Evolutionary conservation across 2,113 vertebrate species (phyloP).

Genomic region (Pseudolaguvia tuberculata): DNA sequence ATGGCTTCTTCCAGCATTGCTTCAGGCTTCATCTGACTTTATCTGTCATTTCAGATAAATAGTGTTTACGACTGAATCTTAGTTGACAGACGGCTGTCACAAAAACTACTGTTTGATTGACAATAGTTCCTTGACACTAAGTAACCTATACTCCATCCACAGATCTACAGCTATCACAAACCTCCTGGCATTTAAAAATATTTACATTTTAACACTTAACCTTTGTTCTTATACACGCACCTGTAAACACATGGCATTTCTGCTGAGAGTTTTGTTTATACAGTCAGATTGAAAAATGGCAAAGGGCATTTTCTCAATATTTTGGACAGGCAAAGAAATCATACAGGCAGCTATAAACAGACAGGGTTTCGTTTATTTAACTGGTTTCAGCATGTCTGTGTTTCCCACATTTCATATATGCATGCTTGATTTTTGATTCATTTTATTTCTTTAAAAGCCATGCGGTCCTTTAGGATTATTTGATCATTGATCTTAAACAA

Average conservation of each 20-base stretch:
- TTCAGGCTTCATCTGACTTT: slow-evolving; percentile 16
- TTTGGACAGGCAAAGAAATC: slow-evolving; percentile 21
- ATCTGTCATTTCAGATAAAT: slow-evolving; percentile 40
- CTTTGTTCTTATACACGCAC: slow-evolving; percentile 29
- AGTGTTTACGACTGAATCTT: slow-evolving; percentile 16
- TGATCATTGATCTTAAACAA: slow-evolving; percentile 19
- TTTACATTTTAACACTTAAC: slow-evolving; percentile 26
- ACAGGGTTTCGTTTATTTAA: slow-evolving; percentile 26
- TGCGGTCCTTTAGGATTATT: slow-evolving; percentile 16
- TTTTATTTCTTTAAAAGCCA: neutral
- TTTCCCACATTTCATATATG: slow-evolving; percentile 16
- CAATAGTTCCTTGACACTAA: slow-evolving; percentile 18
- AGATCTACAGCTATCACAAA: neutral
- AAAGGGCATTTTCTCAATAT: slow-evolving; percentile 11
- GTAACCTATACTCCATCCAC: slow-evolving; percentile 2
- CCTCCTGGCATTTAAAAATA: slow-evolving; percentile 1
- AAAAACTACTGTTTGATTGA: slow-evolving; percentile 23
- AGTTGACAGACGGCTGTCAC: slow-evolving; percentile 32
- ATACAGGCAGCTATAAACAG: slow-evolving; percentile 17
- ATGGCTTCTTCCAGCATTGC: neutral
- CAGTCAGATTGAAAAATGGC: slow-evolving; percentile 7
- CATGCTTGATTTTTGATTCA: slow-evolving; percentile 7
- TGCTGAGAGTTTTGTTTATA: neutral
- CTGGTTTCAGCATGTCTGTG: slow-evolving; percentile 16
- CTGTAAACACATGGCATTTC: neutral